Conservation (phyloP, 2,888 invertebrate genomes). For the Operophtera brumata region DNA sequence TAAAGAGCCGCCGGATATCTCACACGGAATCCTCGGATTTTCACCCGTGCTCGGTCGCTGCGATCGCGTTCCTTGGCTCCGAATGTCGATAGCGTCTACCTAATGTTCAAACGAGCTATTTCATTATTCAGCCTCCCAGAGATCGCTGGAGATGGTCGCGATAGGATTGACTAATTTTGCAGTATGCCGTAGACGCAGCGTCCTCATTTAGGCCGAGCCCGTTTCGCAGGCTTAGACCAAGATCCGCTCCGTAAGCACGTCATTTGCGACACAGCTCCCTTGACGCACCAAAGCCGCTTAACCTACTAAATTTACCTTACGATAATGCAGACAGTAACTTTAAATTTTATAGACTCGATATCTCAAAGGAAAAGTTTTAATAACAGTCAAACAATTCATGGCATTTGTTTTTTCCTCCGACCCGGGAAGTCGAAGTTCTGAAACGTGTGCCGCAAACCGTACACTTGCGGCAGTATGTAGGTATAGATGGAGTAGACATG, state of each 20-base stretch:
- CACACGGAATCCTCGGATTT: constrained; percentile 74
- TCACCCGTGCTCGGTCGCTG: constrained; percentile 53
- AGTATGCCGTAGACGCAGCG: constrained; percentile 62
- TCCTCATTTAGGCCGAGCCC: constrained; percentile 67
- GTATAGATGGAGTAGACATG: constrained; percentile 8
- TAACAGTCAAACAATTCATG: constrained; percentile 58
- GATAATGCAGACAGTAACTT: constrained; percentile 54
- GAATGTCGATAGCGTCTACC: constrained; percentile 62
- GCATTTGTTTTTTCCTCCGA: constrained; percentile 50
- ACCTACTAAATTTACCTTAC: constrained; percentile 49
- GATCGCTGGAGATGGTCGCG: constrained; percentile 63
- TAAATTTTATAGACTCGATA: constrained; percentile 50
- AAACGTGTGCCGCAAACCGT: constrained; percentile 51
- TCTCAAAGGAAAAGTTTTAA: constrained; percentile 56
- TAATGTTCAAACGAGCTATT: constrained; percentile 69
- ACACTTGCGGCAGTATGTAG: constrained; percentile 38
- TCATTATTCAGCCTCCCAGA: constrained; percentile 73
- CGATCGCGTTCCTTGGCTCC: constrained; percentile 51
- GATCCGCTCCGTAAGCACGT: constrained; percentile 67
- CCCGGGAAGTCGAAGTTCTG: constrained; percentile 48
- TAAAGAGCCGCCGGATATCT: constrained; percentile 72
- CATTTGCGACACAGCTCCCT: constrained; percentile 60
- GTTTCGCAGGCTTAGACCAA: constrained; percentile 66
- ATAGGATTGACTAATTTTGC: constrained; percentile 77
- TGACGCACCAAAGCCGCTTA: constrained; percentile 47